Conservation (phyloP, 2,113 vertebrate species). For the Ptilorrhoa leucosticta region DNA sequence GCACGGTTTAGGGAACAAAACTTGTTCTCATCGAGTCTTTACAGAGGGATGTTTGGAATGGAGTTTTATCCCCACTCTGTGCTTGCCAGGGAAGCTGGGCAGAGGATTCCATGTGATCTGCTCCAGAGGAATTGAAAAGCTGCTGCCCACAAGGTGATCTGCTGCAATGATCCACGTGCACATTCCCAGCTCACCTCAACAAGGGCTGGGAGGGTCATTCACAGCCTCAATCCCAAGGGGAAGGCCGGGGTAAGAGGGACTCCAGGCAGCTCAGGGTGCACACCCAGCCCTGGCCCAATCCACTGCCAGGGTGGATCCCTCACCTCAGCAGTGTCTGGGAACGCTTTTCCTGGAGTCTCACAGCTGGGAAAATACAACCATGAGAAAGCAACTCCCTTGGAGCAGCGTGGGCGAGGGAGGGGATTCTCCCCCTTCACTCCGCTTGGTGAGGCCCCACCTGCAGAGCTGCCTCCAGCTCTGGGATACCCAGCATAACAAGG, state of each 20-base stretch:
- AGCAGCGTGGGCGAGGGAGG: fast-evolving
- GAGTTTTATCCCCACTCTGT: neutral
- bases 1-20: neutral
- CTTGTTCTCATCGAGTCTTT: neutral
- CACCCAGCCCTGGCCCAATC: neutral
- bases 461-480: neutral
- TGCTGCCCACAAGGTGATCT: neutral
- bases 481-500: neutral
- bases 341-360: neutral
- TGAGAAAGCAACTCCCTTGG: neutral
- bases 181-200: neutral
- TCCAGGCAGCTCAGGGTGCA: neutral
- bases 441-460: neutral
- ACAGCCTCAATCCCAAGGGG: neutral
- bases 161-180: neutral
- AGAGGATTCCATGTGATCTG: neutral
- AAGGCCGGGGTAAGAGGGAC: neutral
- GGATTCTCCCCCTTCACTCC: neutral
- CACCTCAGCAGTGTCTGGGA: neutral
- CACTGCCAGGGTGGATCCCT: neutral
- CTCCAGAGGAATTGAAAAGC: neutral
- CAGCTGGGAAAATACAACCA: neutral
- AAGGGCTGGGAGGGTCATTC: neutral
- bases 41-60: neutral
- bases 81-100: neutral